phyloP scores from a whole-genome alignment of 2,797 vertebrate species.

The Carduelis carduelis region DNA sequence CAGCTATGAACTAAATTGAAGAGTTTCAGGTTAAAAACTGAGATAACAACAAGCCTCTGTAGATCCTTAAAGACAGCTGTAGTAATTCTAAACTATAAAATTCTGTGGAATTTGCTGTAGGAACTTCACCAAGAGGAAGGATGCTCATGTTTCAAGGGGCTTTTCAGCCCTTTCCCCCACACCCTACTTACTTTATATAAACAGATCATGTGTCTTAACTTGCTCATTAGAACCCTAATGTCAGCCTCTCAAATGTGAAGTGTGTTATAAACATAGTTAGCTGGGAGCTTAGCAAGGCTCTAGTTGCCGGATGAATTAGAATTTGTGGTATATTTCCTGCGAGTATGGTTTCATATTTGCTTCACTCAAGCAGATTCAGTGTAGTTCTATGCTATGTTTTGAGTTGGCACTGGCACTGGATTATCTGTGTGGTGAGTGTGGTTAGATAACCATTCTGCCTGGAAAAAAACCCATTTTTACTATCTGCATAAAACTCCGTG shows the following conservation, averaged over 20 bases:
- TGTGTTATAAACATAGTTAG: background rate
- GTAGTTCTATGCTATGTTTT: background rate
- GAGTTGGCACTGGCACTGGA: background rate
- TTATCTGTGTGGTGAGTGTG: background rate
- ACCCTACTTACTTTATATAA: background rate
- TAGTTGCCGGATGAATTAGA: background rate
- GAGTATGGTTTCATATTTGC: background rate
- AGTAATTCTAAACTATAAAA: background rate
- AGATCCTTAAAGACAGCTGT: background rate
- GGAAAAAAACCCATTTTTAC: background rate
- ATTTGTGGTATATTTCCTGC: background rate
- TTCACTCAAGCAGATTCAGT: background rate
- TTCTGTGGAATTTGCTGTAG: background rate
- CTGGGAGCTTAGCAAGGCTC: background rate
- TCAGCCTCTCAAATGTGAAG: background rate
- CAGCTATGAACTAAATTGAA: background rate
- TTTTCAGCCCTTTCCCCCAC: background rate
- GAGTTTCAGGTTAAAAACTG: background rate
- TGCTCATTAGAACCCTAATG: background rate
- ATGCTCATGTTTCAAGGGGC: background rate
- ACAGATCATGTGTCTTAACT: background rate
- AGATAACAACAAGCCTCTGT: background rate
- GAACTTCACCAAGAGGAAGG: background rate
- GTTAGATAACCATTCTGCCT: background rate
- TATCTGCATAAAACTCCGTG: rapidly evolving